These are phyloP conservation scores for Lagorchestes hirsutus DNA, from an alignment of 2,797 vertebrate genomes.

Conservation along the genomic window DNA sequence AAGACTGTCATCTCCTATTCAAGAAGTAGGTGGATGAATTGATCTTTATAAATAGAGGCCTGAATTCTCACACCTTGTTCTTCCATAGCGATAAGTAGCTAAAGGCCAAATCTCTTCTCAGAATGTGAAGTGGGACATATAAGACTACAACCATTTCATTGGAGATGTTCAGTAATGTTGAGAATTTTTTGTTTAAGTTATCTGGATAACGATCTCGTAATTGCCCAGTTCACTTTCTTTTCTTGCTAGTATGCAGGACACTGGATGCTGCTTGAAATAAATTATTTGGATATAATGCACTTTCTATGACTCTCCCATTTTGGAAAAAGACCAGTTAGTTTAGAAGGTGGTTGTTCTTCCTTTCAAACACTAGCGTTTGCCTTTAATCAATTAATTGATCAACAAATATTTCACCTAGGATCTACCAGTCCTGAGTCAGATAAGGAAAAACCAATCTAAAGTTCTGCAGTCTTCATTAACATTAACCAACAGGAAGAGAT, in stretches of 20 bases:
- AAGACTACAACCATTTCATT: neutral
- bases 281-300: neutral
- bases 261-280: slow-evolving; percentile 15
- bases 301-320: neutral
- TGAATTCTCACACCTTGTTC: slow-evolving; percentile 38
- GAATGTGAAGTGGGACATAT: slow-evolving; percentile 50
- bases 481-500: slow-evolving; percentile 18
- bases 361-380: neutral
- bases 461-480: slow-evolving; percentile 23
- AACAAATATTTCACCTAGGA: slow-evolving; percentile 28
- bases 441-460: neutral
- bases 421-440: neutral
- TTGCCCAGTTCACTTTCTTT: neutral
- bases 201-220: neutral
- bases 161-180: slow-evolving; percentile 21
- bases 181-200: slow-evolving; percentile 20
- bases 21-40: slow-evolving; percentile 36
- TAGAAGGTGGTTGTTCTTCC: slow-evolving; percentile 1
- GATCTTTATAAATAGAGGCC: slow-evolving; percentile 66
- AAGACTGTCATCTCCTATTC: slow-evolving; percentile 64
- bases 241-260: neutral
- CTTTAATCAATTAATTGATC: slow-evolving; percentile 40
- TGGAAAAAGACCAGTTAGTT: neutral
- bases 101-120: slow-evolving; percentile 45
- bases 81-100: slow-evolving; percentile 47